Base-by-base conservation (phyloP, 2,113 vertebrate genomes). In the Euleptes europaea region DNA sequence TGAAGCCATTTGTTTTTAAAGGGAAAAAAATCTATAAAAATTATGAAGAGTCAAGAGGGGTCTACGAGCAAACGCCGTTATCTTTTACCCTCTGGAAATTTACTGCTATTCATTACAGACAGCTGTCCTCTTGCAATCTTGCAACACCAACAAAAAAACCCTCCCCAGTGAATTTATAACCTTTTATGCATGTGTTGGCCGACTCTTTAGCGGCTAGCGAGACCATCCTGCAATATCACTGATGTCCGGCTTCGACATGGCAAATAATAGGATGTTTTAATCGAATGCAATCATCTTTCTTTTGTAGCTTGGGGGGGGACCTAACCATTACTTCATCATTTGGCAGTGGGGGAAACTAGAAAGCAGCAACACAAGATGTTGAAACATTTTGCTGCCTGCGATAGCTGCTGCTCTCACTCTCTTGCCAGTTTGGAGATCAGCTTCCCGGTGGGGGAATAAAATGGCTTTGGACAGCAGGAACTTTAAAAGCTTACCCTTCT, bases 401-500 rank as follows among this genome's bases (percentile, higher is more conserved):
- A 80, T 14, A 49, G 40, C 7, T 80, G 70, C 33, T 23, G 5
- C 19, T 31, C 69, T 57, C 3, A 23, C 35, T 33, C 47, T 8
- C 31, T 35, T 15, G 63, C 49, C 67, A 69, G 40, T 23, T 65
- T 11, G 1, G 40, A 72, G 47, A 79, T 73, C 54, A 13, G 77
- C 23, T 72, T 85, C 14, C 14, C 17, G 69, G 57, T 9, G 33
- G 11, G 79, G 60, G 60, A 28, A 63, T 63, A 63, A 72, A 40
- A 82, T 66, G 31, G 80, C 65, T 28, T 23, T 74, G 54, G 3
- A 7, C 5, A 1, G 12, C 51, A 75, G 66, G 49, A 2, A 26
- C 0, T 28, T 71, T 74, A 28, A 75, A 35, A 86, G 79, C 94
- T 82, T 92, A 99, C 99, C 98, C 97, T 88, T 93, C 96, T 28